These are phyloP conservation scores for Alloplasta piceator DNA, from an alignment of 2,888 invertebrate genomes.

Conservation along the genomic window DNA sequence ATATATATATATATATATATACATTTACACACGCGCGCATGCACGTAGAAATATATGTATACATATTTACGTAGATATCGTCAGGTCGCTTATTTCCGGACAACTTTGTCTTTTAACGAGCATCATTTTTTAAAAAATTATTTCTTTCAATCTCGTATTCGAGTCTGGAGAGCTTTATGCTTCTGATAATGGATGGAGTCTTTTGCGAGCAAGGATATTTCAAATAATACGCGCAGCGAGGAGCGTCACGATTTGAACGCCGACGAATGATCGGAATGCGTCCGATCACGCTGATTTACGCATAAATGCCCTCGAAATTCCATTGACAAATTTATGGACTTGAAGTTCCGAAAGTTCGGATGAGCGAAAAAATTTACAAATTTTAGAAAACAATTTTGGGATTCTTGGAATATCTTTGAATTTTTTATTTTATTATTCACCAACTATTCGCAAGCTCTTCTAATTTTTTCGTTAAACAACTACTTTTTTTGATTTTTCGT, in stretches of 20 bases:
- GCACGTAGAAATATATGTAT: too few species aligned
- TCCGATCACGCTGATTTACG: slow-evolving; percentile 73
- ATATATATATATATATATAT: too few species aligned
- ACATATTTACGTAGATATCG: too few species aligned
- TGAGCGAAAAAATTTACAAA: too few species aligned
- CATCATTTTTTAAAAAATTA: neutral
- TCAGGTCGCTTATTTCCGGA: neutral
- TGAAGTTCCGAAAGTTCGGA: too few species aligned
- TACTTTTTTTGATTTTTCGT: too few species aligned
- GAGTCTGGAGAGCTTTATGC: neutral
- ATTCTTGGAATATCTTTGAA: too few species aligned
- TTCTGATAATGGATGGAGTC: slow-evolving; percentile 4
- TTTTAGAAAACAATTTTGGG: too few species aligned
- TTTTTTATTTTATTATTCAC: too few species aligned
- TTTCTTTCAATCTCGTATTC: neutral
- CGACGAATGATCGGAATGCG: slow-evolving; percentile 77
- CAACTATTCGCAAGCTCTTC: too few species aligned
- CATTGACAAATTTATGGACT: neutral
- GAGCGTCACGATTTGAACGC: slow-evolving; percentile 72
- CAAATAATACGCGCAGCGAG: slow-evolving; percentile 66
- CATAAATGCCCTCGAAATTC: slow-evolving; percentile 28
- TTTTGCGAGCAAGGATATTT: slow-evolving; percentile 28
- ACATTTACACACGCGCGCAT: too few species aligned
- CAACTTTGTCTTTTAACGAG: neutral
- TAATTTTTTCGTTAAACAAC: too few species aligned